Conservation (phyloP, 2,113 vertebrate genomes). For the Pterophyllum scalare region DNA sequence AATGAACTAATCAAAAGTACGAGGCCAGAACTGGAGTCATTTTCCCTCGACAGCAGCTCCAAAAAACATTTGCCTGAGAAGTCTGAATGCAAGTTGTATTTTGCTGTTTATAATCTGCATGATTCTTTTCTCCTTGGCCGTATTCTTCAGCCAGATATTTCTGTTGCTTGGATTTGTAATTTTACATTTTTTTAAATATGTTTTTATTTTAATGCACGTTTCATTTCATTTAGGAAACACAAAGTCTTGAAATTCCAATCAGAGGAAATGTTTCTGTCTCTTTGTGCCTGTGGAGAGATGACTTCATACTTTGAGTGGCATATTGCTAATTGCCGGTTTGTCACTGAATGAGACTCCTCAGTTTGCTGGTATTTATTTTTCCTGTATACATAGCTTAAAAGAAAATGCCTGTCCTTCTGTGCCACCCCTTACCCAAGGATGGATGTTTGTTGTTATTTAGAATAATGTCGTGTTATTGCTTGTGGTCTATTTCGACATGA, state of each 20-base stretch:
- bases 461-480: constrained; percentile 22
- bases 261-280: constrained; percentile 8
- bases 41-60: constrained; percentile 40
- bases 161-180: not conserved
- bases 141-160: constrained; percentile 3
- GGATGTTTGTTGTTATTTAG: constrained; percentile 50
- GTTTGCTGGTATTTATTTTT: constrained; percentile 45
- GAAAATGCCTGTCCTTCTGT: constrained; percentile 23
- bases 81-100: constrained; percentile 40
- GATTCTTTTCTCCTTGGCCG: not conserved
- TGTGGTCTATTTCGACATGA: constrained; percentile 5
- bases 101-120: constrained; percentile 44
- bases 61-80: constrained; percentile 47
- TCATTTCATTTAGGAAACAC: constrained; percentile 30
- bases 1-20: constrained; percentile 7
- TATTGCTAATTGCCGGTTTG: constrained; percentile 43
- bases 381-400: constrained; percentile 30
- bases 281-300: constrained; percentile 44
- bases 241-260: constrained; percentile 34
- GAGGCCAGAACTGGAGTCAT: not conserved
- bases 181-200: not conserved
- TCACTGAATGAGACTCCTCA: constrained; percentile 43
- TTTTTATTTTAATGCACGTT: constrained; percentile 18
- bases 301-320: constrained; percentile 48
- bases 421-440: constrained; percentile 24